Evolutionary conservation across 37 sponge, comb jelly and placozoan species (phyloP).

Genomic region (Aphrocallistes beatrix): DNA sequence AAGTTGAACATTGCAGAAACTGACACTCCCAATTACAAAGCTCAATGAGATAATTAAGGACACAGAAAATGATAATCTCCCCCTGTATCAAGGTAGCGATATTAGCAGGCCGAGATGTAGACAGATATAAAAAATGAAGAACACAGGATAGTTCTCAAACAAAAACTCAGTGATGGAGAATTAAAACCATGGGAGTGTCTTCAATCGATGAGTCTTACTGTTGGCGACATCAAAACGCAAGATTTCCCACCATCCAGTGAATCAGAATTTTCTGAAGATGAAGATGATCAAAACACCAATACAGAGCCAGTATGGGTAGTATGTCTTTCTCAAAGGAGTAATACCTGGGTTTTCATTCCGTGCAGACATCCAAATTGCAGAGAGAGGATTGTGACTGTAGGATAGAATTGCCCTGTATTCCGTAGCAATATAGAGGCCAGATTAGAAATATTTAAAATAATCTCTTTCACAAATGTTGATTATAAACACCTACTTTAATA

Average conservation of each 20-base stretch:
- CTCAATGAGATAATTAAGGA: not conserved
- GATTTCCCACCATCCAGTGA: not conserved
- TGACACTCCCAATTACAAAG: too few species aligned
- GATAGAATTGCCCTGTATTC: not conserved
- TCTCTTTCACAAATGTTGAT: not conserved
- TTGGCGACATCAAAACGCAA: too few species aligned
- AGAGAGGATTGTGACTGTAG: not conserved
- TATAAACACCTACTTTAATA: not conserved
- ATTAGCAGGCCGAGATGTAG: too few species aligned
- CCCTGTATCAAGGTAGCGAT: not conserved
- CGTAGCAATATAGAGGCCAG: not conserved
- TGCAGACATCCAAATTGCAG: too few species aligned
- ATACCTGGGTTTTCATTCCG: too few species aligned
- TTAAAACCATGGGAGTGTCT: not conserved
- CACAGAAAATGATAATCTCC: not conserved
- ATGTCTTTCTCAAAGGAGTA: not conserved
- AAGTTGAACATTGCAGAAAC: too few species aligned
- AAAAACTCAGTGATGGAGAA: not conserved
- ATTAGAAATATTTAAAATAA: not conserved
- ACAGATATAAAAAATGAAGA: not conserved
- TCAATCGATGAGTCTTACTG: too few species aligned
- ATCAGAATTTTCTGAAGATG: not conserved
- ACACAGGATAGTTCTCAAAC: not conserved
- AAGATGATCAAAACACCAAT: not conserved
- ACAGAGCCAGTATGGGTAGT: not conserved